Evolutionary conservation across 2,888 invertebrate species (phyloP).

Genomic region (Gari tellinella): DNA sequence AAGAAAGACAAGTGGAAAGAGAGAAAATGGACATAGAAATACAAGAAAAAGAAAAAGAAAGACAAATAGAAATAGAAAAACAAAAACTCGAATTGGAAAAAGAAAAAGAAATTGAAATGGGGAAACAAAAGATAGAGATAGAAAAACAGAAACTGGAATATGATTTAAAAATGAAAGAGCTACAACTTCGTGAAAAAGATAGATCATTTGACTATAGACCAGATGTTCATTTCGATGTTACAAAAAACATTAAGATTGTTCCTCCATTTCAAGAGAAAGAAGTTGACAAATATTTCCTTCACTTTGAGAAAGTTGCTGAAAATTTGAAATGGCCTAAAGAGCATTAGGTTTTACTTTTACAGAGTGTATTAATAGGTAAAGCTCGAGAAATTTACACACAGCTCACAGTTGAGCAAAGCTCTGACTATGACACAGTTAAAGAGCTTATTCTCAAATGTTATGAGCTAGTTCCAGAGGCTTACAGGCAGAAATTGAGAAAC

Average conservation of each 20-base stretch:
- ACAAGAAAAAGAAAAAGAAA: neutral
- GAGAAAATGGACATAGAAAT: too few relatives aligned
- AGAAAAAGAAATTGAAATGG: neutral
- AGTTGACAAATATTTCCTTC: too few relatives aligned
- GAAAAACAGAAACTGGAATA: neutral
- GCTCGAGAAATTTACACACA: constrained; percentile 33
- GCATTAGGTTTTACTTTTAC: too few relatives aligned
- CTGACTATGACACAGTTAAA: constrained; percentile 39
- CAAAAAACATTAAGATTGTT: constrained; percentile 1
- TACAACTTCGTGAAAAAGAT: too few relatives aligned
- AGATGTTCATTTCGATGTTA: neutral
- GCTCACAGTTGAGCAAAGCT: constrained; percentile 20
- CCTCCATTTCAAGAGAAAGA: constrained; percentile 8
- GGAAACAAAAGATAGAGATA: neutral
- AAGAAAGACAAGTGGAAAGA: too few relatives aligned
- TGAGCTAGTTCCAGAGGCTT: constrained; percentile 45
- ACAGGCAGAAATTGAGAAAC: constrained; percentile 40
- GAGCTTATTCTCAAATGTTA: constrained; percentile 44
- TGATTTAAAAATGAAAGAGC: too few relatives aligned
- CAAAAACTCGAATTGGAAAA: neutral
- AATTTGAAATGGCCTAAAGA: too few relatives aligned
- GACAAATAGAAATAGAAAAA: neutral
- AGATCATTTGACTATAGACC: neutral
- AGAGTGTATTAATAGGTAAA: too few relatives aligned
- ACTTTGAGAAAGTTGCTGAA: too few relatives aligned